Base-by-base conservation (phyloP, 2,888 invertebrate species). In the Phania funesta region DNA sequence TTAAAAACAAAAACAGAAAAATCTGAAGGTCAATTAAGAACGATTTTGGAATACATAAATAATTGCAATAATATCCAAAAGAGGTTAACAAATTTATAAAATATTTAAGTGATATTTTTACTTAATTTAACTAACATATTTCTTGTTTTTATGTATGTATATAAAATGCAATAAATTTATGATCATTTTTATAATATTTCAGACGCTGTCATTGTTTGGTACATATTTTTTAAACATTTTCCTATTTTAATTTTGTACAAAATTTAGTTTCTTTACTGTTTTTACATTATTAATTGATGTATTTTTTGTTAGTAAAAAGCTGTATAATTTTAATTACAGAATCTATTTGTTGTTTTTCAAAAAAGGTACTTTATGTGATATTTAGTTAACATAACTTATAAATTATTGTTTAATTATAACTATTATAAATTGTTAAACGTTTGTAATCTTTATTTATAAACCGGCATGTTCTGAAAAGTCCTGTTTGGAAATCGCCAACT, bases 351-450 rank as follows among this genome's bases (percentile, higher is more conserved):
- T 74, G 50, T 68, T 78, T 65, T 46, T 65, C 50, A 74, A 65
- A 73, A 80, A 78, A 82, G 82, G 82, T 82, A 82, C 82, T 75
- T 82, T 82, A 78, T 82, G 82, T 82, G 82, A 74, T 82, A 82
- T 52, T 74, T 82, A 82, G 82, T 82, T 82, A 82, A 82, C 82
- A 75, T 82, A 78, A 78, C 74, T 82, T 77, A 78, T 13, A 68
- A 54, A 54, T 60, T 73, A 62, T 44, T 64, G 29, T 54, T 70
- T 56, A 35, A 52, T 67, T 76, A 67, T 65, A 52, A 44, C 32
- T 68, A 62, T 29, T 48, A 50, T 62, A 60, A 75, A 20, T 41
- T 58, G 32, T 67, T 64, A 54, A 64, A 62, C 35, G 6, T 68
- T 67, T 41, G 46, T 67, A 38, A 35, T 73, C 52, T 60, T 62